phyloP scores from a whole-genome alignment of 2,888 invertebrate species.

The Elaeidobius kamerunicus region DNA sequence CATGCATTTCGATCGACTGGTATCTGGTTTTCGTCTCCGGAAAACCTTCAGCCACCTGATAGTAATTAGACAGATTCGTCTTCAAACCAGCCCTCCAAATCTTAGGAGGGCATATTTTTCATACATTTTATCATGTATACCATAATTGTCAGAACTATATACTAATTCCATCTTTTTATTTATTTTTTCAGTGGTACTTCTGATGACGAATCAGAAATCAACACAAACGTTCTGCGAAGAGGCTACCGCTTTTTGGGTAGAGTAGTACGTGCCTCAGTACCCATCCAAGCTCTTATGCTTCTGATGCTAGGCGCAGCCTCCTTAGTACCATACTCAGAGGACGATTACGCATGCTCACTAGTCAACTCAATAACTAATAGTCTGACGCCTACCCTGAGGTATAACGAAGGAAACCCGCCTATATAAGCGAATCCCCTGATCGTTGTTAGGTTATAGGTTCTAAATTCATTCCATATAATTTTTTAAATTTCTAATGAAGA shows the following conservation, averaged over 20 bases:
- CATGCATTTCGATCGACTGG: too few species aligned
- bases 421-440: slow-evolving; percentile 53
- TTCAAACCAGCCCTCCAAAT: too few species aligned
- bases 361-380: slow-evolving; percentile 79
- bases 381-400: slow-evolving; percentile 84
- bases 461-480: slow-evolving; percentile 25
- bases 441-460: slow-evolving; percentile 17
- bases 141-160: neutral
- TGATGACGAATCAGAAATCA: slow-evolving; percentile 50
- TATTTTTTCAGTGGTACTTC: slow-evolving; percentile 41
- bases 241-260: slow-evolving; percentile 85
- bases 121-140: neutral
- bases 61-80: too few species aligned
- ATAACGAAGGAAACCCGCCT: slow-evolving; percentile 92
- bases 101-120: too few species aligned
- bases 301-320: slow-evolving; percentile 91
- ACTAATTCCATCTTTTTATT: slow-evolving; percentile 5
- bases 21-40: too few species aligned
- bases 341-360: slow-evolving; percentile 81
- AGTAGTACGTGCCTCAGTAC: slow-evolving; percentile 87
- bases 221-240: slow-evolving; percentile 65
- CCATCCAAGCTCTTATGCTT: slow-evolving; percentile 92
- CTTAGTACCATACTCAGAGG: slow-evolving; percentile 84
- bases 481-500: slow-evolving; percentile 6
- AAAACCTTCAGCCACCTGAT: too few species aligned